Base-by-base conservation (phyloP, 92 coral and sea anemone species). In the Blastomussa wellsi region DNA sequence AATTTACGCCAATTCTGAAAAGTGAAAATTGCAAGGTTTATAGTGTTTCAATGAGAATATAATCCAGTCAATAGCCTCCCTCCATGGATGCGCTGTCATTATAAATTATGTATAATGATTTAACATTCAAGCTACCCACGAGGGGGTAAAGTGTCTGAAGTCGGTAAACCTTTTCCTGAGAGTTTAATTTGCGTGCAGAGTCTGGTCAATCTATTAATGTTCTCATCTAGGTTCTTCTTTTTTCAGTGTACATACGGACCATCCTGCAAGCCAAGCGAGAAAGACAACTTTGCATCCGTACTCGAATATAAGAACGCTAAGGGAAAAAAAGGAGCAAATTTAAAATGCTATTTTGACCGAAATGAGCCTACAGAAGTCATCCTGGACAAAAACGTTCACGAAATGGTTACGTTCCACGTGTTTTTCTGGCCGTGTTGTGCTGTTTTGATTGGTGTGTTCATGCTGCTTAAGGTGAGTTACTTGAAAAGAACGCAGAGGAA, bases 201-300 rank as follows among this genome's bases (percentile, higher is more conserved):
- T 51, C 57, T 15, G 57, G 19, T 7, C 57, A 14, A 15, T 51
- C 0, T 15, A 51, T 51, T 13, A 14, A 17, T 51, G 57, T 51
- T 51, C 16, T 51, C 1, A 2, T 51, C 16, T 28, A 12, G 24
- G 0, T 57, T 57, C 26, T 13, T 11, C 47, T 65, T 41, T 32
- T 24, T 39, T 24, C 72, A 80, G 84, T 80, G 84, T 3, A 80
- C 84, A 0, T 80, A 66, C 76, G 84, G 84, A 48, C 84, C 84
- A 14, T 44, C 76, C 47, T 80, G 84, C 76, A 47, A 67, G 47
- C 5, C 62, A n/a, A 38, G 47, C 24, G 64, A 65, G 48, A 66
- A 47, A 28, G 38, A 29, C 22, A 80, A 80, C 65, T 31, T 80
- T 14, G 76, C 35, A 1, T 66, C 76, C 7, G 84, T 80, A 22